Conservation (phyloP, 2,797 vertebrate species). For the Clarias fuscus region DNA sequence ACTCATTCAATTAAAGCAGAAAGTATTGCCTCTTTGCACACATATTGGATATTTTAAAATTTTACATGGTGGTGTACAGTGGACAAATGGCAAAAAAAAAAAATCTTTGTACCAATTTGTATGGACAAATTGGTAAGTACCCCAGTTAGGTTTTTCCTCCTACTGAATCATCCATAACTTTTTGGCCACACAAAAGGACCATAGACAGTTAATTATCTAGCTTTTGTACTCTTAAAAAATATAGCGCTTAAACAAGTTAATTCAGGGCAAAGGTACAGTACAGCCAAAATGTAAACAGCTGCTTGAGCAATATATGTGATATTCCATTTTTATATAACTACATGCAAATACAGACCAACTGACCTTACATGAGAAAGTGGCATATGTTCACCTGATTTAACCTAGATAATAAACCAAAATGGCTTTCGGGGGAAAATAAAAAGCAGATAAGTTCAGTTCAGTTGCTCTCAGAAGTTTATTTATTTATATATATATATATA, state of each 20-base stretch:
- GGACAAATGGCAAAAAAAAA: no score
- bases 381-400: slow-evolving; percentile 10
- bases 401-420: not conserved
- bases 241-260: not conserved
- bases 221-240: not conserved
- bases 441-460: not conserved
- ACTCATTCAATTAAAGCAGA: no score
- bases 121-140: no score
- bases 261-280: not conserved
- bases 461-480: no score
- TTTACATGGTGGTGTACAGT: no score
- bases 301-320: not conserved
- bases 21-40: no score
- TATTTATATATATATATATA: no score
- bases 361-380: slow-evolving; percentile 17
- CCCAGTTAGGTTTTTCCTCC: not conserved
- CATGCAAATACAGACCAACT: not conserved
- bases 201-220: not conserved
- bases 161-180: not conserved
- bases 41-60: no score
- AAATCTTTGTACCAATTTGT: no score
- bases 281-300: not conserved
- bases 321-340: not conserved
- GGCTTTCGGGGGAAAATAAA: not conserved
- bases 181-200: not conserved